These are phyloP conservation scores for Henricia sp. DNA, from an alignment of 53 echinoderm and acorn worm genomes.

Conservation along the genomic window DNA sequence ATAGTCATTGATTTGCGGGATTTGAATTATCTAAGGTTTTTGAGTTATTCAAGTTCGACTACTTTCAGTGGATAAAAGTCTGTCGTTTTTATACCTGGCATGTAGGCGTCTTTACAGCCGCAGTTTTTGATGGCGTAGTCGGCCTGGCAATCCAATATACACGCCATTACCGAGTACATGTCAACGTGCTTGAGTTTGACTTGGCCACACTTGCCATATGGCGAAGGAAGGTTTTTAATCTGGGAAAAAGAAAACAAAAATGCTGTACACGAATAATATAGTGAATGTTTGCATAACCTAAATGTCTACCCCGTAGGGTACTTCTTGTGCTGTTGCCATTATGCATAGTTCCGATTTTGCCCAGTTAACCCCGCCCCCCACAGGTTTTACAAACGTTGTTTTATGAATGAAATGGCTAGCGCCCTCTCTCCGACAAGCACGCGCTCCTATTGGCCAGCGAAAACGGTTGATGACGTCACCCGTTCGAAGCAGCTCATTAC, in stretches of 20 bases:
- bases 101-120: neutral
- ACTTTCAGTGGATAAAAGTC: too few species aligned
- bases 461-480: conserved; percentile 22
- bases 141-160: conserved; percentile 1
- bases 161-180: conserved; percentile 3
- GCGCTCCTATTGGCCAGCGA: conserved; percentile 22
- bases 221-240: neutral
- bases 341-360: too few species aligned
- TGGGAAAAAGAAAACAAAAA: neutral
- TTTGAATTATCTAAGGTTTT: too few species aligned
- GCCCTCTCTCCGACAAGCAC: neutral
- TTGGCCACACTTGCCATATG: neutral
- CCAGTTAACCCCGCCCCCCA: too few species aligned
- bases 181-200: neutral
- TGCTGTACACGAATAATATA: too few species aligned
- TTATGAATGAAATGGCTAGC: conserved; percentile 20
- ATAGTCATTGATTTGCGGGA: too few species aligned
- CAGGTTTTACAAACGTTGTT: conserved; percentile 2
- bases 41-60: too few species aligned
- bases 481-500: neutral
- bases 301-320: too few species aligned
- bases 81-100: neutral
- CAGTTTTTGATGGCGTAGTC: neutral
- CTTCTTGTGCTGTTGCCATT: too few species aligned
- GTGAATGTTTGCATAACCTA: too few species aligned